Percentiles rank a stretch among this genome's conserved stretches.
These are phyloP conservation scores for Oligia strigilis DNA, from an alignment of 2,888 invertebrate genomes.

Conservation along the genomic window DNA sequence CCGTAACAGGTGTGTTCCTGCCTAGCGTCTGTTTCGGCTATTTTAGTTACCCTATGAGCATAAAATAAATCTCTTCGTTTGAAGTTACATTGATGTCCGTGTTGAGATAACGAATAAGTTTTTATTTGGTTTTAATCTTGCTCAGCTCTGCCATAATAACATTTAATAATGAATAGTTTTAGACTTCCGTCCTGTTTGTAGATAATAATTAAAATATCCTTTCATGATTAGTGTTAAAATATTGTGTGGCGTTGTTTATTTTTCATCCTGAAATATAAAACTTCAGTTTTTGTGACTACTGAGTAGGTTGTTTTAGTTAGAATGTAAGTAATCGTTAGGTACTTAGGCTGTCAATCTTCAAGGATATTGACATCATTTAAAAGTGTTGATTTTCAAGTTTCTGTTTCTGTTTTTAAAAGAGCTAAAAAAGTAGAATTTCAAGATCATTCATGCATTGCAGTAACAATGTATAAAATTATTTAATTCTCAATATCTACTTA, in stretches of 20 bases:
- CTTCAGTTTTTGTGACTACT: neutral
- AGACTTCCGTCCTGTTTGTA: conserved; percentile 57
- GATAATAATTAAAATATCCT: conserved; percentile 46
- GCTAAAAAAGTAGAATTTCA: neutral
- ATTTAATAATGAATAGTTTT: conserved; percentile 55
- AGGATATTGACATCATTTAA: neutral
- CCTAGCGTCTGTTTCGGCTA: conserved; percentile 68
- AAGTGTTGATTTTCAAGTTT: neutral
- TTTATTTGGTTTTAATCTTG: conserved; percentile 72
- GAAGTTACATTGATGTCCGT: conserved; percentile 79
- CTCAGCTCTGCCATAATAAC: conserved; percentile 51
- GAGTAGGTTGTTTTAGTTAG: neutral
- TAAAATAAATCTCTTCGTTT: conserved; percentile 82
- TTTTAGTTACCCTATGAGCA: conserved; percentile 69
- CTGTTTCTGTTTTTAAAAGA: neutral
- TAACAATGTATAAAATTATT: neutral
- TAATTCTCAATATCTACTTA: neutral
- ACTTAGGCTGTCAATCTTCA: neutral
- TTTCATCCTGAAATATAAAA: neutral
- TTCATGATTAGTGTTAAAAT: conserved; percentile 28
- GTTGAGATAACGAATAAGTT: conserved; percentile 81
- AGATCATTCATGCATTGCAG: neutral
- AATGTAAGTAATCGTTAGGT: neutral
- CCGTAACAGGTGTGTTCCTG: conserved; percentile 83
- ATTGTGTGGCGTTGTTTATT: conserved; percentile 10